Conservation (phyloP, 2,113 vertebrate species). For the Nycticebus coucang region DNA sequence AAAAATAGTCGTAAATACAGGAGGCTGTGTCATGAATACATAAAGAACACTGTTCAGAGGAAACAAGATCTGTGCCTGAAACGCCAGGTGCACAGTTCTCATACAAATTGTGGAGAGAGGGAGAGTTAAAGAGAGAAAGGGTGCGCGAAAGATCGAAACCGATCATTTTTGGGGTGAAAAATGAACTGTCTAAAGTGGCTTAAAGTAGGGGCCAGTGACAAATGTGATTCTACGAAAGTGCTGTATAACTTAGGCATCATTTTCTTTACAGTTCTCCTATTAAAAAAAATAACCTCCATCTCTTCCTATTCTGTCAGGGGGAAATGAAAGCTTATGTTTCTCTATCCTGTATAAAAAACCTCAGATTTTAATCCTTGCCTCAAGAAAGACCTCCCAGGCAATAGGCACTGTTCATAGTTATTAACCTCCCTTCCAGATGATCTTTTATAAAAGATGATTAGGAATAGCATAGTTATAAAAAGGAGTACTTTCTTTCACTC, state of each 20-base stretch:
- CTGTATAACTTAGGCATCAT: neutral
- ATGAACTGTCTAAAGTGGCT: neutral
- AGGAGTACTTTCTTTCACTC: neutral
- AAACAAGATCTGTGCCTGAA: slow-evolving; percentile 18
- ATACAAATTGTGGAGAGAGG: neutral
- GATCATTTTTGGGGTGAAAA: neutral
- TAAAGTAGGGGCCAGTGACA: neutral
- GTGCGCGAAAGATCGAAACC: neutral
- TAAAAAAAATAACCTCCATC: rapidly evolving
- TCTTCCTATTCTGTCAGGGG: neutral
- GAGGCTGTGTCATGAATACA: slow-evolving; percentile 41
- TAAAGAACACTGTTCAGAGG: slow-evolving; percentile 10
- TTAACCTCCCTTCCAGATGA: neutral
- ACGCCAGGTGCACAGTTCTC: neutral
- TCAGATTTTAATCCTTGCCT: neutral
- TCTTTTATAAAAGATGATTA: neutral
- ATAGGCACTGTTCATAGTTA: neutral
- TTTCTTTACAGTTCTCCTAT: neutral
- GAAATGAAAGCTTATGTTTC: neutral
- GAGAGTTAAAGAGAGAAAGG: neutral
- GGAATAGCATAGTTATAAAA: neutral
- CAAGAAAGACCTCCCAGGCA: neutral
- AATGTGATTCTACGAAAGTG: neutral
- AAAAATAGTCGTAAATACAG: slow-evolving; percentile 66
- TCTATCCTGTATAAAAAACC: neutral